These are phyloP conservation scores for Trachops cirrhosus DNA, from an alignment of 2,797 vertebrate species.

Conservation along the genomic window DNA sequence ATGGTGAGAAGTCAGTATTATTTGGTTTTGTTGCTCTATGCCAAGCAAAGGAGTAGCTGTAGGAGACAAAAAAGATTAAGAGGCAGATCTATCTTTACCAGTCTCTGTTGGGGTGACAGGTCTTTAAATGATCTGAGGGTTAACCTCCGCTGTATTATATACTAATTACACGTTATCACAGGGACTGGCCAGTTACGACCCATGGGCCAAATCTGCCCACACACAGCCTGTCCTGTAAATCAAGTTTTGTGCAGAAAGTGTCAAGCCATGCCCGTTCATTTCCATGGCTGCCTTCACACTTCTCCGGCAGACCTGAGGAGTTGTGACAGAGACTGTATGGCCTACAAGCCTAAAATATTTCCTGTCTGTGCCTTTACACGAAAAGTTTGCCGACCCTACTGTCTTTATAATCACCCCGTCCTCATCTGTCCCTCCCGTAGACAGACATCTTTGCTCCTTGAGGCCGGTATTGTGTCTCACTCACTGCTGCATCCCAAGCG, in stretches of 20 bases:
- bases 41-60: background rate
- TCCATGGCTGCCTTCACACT: background rate
- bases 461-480: background rate
- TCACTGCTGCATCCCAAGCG: background rate
- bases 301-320: background rate
- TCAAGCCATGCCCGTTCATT: background rate
- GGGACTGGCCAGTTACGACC: background rate
- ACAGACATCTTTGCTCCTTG: background rate
- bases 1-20: background rate
- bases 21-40: constrained; percentile 7
- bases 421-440: background rate
- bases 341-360: background rate
- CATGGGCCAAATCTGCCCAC: background rate
- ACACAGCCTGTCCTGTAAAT: constrained; percentile 9
- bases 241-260: background rate
- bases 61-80: background rate
- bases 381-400: background rate
- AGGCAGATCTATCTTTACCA: background rate
- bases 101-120: background rate
- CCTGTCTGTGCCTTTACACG: background rate
- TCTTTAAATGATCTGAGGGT: background rate
- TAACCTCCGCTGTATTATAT: background rate
- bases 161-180: background rate
- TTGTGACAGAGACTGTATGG: background rate
- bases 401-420: background rate